Evolutionary conservation across 2,113 vertebrate genomes (phyloP), one percentile per base, ranked within the genome.

Genomic region (Chamaetylas fuelleborni): DNA sequence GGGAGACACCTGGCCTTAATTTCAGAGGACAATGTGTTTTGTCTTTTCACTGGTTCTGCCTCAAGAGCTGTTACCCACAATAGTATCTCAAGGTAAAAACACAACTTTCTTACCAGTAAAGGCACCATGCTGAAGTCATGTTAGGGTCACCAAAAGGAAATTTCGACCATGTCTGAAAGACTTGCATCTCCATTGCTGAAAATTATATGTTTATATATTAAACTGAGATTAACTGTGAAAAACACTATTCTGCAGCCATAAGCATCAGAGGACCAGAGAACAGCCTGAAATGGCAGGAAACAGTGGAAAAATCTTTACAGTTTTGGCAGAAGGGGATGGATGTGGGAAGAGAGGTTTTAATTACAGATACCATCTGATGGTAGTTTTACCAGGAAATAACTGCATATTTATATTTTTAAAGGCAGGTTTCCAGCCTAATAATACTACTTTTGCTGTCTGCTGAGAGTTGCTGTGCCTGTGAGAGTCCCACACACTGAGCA

Each of bases 331-430:
- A 73, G 12, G 34, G 62, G 47, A 62, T 92, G 47, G 38, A 81
- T 81, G 56, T 56, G 42, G 54, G 43, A 90, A 93, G 71, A 88
- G 67, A 80, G 13, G n/a, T 71, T 95, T 91, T 78, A 54, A 31
- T 91, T 81, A 67, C 20, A 86, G 61, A 89, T 71, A 84, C 26
- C 40, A 45, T 67, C 84, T 78, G 34, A 94, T 74, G 12, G 24
- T 71, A 86, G 20, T 70, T 92, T 81, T 86, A 92, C 20, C 51
- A 84, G 77, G 64, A 89, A 92, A 81, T 81, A 94, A 71, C 34
- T 81, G 23, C 62, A 24, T 53, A 42, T 81, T 81, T 89, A 4
- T 64, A 51, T 85, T 87, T 96, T 91, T 72, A 36, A 47, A 93
- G 87, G 60, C 64, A 81, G 5, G 1, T 83, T 88, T 74, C 90